Evolutionary conservation across 2,888 invertebrate species (phyloP).

Genomic region (Anthophora plumipes): DNA sequence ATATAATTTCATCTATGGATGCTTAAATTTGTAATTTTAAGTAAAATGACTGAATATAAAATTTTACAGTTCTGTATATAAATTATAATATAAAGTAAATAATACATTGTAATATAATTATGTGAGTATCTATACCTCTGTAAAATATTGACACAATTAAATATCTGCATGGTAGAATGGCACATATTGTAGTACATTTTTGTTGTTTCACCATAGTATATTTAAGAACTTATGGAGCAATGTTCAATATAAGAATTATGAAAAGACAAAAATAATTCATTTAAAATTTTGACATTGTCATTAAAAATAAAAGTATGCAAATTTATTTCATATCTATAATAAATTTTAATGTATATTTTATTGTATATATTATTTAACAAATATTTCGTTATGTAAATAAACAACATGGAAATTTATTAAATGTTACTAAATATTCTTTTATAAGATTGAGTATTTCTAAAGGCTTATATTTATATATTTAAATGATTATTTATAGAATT

Average conservation of each 20-base stretch:
- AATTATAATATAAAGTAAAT: constrained; percentile 25
- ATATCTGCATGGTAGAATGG: constrained; percentile 27
- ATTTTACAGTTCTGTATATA: constrained; percentile 35
- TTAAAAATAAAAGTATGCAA: neutral
- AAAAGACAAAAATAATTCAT: neutral
- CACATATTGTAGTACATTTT: constrained; percentile 1
- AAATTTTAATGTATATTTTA: neutral
- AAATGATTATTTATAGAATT: neutral
- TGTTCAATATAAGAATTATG: neutral
- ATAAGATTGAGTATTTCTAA: neutral
- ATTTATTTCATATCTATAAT: neutral
- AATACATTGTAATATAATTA: constrained; percentile 30
- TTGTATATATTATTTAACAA: constrained; percentile 15
- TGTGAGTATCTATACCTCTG: constrained; percentile 41
- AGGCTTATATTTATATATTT: neutral
- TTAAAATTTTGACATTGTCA: neutral
- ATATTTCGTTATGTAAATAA: constrained; percentile 34
- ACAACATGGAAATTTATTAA: constrained; percentile 1
- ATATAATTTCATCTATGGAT: neutral
- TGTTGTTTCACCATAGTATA: neutral
- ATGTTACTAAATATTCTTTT: neutral
- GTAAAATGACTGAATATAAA: constrained; percentile 5
- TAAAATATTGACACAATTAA: constrained; percentile 10
- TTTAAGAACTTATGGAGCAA: neutral
- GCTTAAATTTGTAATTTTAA: constrained; percentile 12